Evolutionary conservation across 2,113 vertebrate species (phyloP).

Genomic region (Tiliqua scincoides): DNA sequence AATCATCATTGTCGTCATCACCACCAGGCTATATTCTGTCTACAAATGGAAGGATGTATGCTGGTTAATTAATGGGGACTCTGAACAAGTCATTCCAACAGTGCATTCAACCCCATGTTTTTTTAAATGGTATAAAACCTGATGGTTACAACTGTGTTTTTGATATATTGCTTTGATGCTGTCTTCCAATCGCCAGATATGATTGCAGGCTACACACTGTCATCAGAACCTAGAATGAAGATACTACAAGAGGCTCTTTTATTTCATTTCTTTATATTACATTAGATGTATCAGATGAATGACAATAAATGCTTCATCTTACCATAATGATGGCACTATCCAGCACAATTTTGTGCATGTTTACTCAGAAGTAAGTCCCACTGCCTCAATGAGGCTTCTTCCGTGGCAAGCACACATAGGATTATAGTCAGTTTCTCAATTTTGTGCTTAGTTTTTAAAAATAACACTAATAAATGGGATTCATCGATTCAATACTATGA

Average conservation of each 20-base stretch:
- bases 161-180: neutral
- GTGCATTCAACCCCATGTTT: conserved; percentile 26
- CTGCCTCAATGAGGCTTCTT: too few species aligned
- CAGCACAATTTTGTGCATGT: too few species aligned
- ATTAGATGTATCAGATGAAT: conserved; percentile 25
- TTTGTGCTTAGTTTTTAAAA: conserved; percentile 51
- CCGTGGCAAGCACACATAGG: too few species aligned
- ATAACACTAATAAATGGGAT: conserved; percentile 37
- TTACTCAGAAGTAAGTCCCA: too few species aligned
- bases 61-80: neutral
- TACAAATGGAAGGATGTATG: conserved; percentile 37
- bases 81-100: conserved; percentile 7
- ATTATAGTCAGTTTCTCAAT: conserved; percentile 46
- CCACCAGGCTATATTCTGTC: neutral
- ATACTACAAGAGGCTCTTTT: neutral
- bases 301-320: conserved; percentile 55
- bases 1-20: too few species aligned
- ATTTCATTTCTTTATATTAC: neutral
- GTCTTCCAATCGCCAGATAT: neutral
- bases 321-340: too few species aligned
- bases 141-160: conserved; percentile 17
- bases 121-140: conserved; percentile 23
- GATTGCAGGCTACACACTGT: neutral
- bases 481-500: conserved; percentile 15
- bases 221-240: conserved; percentile 28